A percentile compares a stretch with the other conserved stretches of the same genome.
Evolutionary conservation across 2,797 vertebrate species (phyloP).

Genomic region (Crenuchus spilurus): DNA sequence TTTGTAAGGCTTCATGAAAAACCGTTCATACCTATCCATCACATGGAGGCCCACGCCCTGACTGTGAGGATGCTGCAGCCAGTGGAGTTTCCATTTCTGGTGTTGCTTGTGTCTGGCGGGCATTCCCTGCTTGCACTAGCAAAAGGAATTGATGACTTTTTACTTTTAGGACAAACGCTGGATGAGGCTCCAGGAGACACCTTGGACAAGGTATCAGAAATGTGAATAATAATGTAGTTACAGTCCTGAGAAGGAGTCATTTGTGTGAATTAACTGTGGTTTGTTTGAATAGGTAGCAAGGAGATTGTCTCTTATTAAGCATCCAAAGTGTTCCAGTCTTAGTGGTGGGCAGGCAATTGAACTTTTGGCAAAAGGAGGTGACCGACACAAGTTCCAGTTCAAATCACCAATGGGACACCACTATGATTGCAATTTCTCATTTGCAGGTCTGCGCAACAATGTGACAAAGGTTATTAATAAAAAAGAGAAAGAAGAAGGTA

Average conservation of each 20-base stretch:
- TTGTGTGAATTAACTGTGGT: too few species aligned
- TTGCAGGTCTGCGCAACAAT: slow-evolving; percentile 83
- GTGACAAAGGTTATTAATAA: slow-evolving; percentile 73
- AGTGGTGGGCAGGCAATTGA: slow-evolving; percentile 94
- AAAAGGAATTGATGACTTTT: slow-evolving; percentile 87
- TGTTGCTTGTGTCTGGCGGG: slow-evolving; percentile 92
- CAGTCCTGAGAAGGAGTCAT: too few species aligned
- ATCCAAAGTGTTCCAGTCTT: slow-evolving; percentile 81
- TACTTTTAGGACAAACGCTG: slow-evolving; percentile 86
- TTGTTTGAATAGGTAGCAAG: slow-evolving; percentile 83
- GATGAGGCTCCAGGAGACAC: slow-evolving; percentile 92
- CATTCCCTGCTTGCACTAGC: slow-evolving; percentile 90
- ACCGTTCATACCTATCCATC: slow-evolving; percentile 94
- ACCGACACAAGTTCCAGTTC: slow-evolving; percentile 72
- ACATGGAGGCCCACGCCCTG: slow-evolving; percentile 97
- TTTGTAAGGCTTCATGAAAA: slow-evolving; percentile 81
- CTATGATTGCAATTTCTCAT: slow-evolving; percentile 91
- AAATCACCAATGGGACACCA: slow-evolving; percentile 81
- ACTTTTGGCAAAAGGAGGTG: slow-evolving; percentile 82
- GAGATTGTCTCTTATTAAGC: slow-evolving; percentile 85
- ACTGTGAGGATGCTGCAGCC: slow-evolving; percentile 84
- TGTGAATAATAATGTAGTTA: background rate
- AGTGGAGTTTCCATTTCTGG: slow-evolving; percentile 90
- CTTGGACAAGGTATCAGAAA: slow-evolving; percentile 87
- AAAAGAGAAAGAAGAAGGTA: slow-evolving; percentile 91